phyloP scores from a whole-genome alignment of 2,888 invertebrate species.

The Polyommatus iphigenia region DNA sequence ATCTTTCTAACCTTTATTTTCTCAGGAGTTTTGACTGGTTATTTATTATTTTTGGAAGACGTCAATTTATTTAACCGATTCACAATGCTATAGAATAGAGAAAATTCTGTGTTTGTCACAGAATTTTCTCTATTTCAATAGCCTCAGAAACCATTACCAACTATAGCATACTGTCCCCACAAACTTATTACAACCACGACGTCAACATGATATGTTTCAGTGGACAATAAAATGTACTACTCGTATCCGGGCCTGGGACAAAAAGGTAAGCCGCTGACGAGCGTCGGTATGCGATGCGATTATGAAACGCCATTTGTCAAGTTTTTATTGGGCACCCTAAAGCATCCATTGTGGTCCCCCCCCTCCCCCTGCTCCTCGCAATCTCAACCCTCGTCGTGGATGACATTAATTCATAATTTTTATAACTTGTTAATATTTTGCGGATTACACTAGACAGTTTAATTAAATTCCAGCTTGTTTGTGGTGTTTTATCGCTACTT shows the following conservation, averaged over 20 bases:
- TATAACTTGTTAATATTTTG: conserved; percentile 69
- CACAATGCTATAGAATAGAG: too few relatives aligned
- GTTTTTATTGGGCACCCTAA: conserved; percentile 78
- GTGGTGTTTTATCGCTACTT: neutral
- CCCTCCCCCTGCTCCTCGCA: conserved; percentile 44
- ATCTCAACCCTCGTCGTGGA: conserved; percentile 64
- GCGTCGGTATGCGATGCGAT: conserved; percentile 74
- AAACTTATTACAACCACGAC: conserved; percentile 34
- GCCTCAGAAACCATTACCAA: too few relatives aligned
- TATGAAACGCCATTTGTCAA: conserved; percentile 80
- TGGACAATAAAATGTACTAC: conserved; percentile 55
- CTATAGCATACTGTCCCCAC: neutral
- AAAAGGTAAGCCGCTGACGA: conserved; percentile 66
- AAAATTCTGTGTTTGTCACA: too few relatives aligned
- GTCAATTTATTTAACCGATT: too few relatives aligned
- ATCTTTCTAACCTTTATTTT: too few relatives aligned
- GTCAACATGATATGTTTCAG: conserved; percentile 50
- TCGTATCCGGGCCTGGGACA: conserved; percentile 58
- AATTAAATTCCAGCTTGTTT: conserved; percentile 41
- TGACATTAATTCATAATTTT: conserved; percentile 76
- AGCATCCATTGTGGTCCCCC: conserved; percentile 62
- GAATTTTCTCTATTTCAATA: too few relatives aligned
- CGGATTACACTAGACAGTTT: conserved; percentile 38
- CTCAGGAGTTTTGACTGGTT: too few relatives aligned
- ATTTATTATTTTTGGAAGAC: too few relatives aligned